These are phyloP conservation scores for Alaudala cheleensis DNA, from an alignment of 2,113 vertebrate genomes.

Conservation along the genomic window DNA sequence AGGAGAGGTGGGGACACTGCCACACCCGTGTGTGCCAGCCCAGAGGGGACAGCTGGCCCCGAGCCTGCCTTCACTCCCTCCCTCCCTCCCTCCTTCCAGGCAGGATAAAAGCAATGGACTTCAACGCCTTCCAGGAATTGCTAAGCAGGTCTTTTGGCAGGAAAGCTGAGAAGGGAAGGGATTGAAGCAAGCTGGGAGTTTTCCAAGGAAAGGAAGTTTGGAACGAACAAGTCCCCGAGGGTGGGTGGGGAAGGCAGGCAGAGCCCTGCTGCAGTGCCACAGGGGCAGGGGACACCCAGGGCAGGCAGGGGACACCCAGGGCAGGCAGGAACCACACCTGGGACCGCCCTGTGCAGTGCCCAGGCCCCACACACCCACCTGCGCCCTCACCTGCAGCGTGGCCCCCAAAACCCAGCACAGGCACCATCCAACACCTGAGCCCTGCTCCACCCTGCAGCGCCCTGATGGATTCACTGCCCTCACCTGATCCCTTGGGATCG, in stretches of 20 bases:
- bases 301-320: background rate
- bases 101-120: background rate
- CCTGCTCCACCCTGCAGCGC: accelerated
- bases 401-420: accelerated
- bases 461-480: background rate
- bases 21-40: background rate
- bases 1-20: background rate
- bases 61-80: background rate
- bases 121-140: background rate
- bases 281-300: background rate
- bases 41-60: background rate
- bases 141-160: constrained; percentile 9
- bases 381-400: too few relatives aligned
- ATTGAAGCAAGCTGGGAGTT: background rate
- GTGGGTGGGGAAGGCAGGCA: background rate
- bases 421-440: accelerated
- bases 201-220: background rate
- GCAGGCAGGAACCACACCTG: too few relatives aligned
- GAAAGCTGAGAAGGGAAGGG: background rate
- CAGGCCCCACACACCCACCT: accelerated
- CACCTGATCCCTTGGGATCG: too few relatives aligned
- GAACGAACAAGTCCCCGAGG: background rate
- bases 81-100: background rate
- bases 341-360: accelerated
- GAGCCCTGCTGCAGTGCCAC: background rate